phyloP scores from a whole-genome alignment of 92 coral and sea anemone genomes.

The Epizoanthus illoricatus region DNA sequence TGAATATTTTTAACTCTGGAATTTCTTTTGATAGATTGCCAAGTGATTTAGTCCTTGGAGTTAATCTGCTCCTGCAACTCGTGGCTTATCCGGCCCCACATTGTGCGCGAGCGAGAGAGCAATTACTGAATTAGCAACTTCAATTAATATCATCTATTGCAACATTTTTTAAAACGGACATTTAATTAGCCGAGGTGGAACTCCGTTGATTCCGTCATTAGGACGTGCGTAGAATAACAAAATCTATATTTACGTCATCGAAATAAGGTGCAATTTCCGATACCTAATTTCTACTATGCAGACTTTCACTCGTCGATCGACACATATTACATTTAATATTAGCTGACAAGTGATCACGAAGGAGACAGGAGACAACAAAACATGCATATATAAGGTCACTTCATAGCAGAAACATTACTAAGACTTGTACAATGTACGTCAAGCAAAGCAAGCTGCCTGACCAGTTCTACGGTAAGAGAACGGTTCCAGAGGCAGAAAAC shows the following conservation, averaged over 20 bases:
- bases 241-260: slow-evolving; percentile 14
- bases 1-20: neutral
- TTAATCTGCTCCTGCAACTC: neutral
- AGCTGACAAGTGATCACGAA: neutral
- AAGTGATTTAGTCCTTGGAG: neutral
- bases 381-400: neutral
- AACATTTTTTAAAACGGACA: neutral
- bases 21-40: slow-evolving; percentile 13
- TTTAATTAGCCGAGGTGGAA: neutral
- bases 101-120: slow-evolving; percentile 6
- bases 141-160: neutral
- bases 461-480: too few species aligned
- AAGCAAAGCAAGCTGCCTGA: too few species aligned
- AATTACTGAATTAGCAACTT: neutral
- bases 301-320: neutral
- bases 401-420: neutral
- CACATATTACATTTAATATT: neutral
- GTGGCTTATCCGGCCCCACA: neutral
- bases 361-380: neutral
- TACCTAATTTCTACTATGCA: neutral
- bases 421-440: too few species aligned
- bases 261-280: slow-evolving; percentile 4
- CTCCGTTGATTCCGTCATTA: neutral
- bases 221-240: slow-evolving; percentile 24
- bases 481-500: neutral